A percentile compares a stretch with the other conserved stretches of the same genome.
These are phyloP conservation scores for Lerema accius DNA, from an alignment of 1,140 invertebrate genomes.

Conservation along the genomic window DNA sequence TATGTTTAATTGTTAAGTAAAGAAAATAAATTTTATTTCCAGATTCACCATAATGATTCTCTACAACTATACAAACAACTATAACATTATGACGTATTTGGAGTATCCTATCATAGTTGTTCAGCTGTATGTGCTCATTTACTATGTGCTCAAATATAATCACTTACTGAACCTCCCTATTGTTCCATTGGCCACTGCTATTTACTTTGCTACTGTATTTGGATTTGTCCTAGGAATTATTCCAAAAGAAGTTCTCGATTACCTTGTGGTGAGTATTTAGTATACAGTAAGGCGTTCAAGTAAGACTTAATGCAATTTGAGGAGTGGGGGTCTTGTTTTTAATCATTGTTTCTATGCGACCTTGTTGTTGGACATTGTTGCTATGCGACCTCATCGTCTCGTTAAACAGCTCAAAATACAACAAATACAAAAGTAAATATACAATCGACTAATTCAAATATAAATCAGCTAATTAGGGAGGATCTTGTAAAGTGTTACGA, in stretches of 20 bases:
- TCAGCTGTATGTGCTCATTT: slow-evolving; percentile 87
- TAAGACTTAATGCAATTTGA: too few relatives aligned
- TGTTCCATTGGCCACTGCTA: slow-evolving; percentile 57
- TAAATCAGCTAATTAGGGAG: too few relatives aligned
- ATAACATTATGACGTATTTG: slow-evolving; percentile 87
- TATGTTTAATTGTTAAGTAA: too few relatives aligned
- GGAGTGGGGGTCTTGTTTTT: too few relatives aligned
- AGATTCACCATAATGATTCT: slow-evolving; percentile 88
- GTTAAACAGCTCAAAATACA: too few relatives aligned
- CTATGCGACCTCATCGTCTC: too few relatives aligned
- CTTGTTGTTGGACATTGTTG: too few relatives aligned
- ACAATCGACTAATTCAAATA: too few relatives aligned
- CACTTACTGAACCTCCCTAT: slow-evolving; percentile 71
- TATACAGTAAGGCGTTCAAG: too few relatives aligned
- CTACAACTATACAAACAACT: slow-evolving; percentile 88
- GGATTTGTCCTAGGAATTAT: slow-evolving; percentile 82
- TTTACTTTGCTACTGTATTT: slow-evolving; percentile 80
- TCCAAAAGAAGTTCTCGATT: slow-evolving; percentile 82
- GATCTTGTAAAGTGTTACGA: too few relatives aligned
- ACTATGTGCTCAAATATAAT: slow-evolving; percentile 85
- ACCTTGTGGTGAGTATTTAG: slow-evolving; percentile 84
- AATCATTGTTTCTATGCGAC: too few relatives aligned
- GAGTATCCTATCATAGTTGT: slow-evolving; percentile 88
- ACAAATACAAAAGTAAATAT: too few relatives aligned
- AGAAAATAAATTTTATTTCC: slow-evolving; percentile 71